phyloP scores from a whole-genome alignment of 2,113 vertebrate genomes.

The Apus apus region DNA sequence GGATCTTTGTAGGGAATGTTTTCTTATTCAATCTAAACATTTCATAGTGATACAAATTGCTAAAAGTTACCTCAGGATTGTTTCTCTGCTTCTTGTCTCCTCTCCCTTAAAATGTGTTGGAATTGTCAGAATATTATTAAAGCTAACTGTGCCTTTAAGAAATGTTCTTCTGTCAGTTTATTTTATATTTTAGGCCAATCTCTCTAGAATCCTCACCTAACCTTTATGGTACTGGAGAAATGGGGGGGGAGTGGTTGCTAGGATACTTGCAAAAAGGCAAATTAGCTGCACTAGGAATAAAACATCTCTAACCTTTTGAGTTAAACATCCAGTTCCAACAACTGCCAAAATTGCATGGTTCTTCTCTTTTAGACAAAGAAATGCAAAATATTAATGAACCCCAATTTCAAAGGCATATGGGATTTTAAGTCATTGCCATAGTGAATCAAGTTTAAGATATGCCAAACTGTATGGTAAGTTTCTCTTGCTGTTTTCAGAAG shows the following conservation, averaged over 20 bases:
- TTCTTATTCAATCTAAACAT: not conserved
- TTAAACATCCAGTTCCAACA: not conserved
- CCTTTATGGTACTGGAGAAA: slow-evolving; percentile 40
- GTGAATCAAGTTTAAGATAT: not conserved
- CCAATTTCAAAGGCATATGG: not conserved
- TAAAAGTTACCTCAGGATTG: not conserved
- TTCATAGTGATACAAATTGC: not conserved
- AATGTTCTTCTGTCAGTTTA: slow-evolving; percentile 17
- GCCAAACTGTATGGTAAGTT: not conserved
- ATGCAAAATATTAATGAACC: not conserved
- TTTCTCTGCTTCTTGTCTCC: not conserved
- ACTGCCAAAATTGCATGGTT: not conserved
- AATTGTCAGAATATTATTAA: not conserved
- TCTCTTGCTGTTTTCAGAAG: not conserved
- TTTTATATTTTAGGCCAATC: slow-evolving; percentile 38
- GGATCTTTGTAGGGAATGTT: not conserved
- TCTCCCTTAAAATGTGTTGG: not conserved
- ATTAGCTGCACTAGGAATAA: slow-evolving; percentile 54
- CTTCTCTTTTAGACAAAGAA: not conserved
- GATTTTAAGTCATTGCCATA: not conserved
- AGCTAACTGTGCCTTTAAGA: slow-evolving; percentile 31
- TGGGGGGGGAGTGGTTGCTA: slow-evolving; percentile 42
- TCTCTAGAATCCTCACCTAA: slow-evolving; percentile 63
- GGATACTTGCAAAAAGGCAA: slow-evolving; percentile 69
- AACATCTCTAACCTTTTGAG: slow-evolving; percentile 46